A percentile compares a stretch with the other conserved stretches of the same genome.
These are phyloP conservation scores for Aegithalos caudatus DNA, from an alignment of 2,113 vertebrate genomes.

Conservation along the genomic window DNA sequence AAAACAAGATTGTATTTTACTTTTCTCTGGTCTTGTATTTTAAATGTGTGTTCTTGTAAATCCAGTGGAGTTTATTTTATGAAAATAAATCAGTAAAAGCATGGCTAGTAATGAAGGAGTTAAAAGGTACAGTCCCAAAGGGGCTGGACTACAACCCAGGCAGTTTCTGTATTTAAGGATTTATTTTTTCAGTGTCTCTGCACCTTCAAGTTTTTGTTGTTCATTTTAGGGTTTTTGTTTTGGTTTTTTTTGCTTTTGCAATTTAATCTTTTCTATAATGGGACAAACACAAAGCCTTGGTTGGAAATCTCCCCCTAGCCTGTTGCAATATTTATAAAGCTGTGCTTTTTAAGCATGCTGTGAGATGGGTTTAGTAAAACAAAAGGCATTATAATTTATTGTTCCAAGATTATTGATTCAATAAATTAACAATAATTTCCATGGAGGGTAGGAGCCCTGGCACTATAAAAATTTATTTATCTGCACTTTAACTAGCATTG, in stretches of 20 bases:
- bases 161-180: neutral
- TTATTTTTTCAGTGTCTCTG: constrained; percentile 1
- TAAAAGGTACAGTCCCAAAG: neutral
- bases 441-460: constrained; percentile 45
- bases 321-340: constrained; percentile 68
- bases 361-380: constrained; percentile 67
- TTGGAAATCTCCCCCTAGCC: constrained; percentile 27
- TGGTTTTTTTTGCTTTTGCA: neutral
- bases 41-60: neutral
- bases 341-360: constrained; percentile 46
- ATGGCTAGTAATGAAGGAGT: neutral
- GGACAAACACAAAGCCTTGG: constrained; percentile 45
- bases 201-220: neutral
- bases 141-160: neutral
- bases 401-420: constrained; percentile 74
- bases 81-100: neutral
- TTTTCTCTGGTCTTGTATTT: no score
- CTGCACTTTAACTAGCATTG: constrained; percentile 63
- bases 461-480: constrained; percentile 71
- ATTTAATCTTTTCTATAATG: constrained; percentile 49
- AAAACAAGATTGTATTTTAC: no score
- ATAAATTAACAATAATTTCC: constrained; percentile 76
- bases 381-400: constrained; percentile 74
- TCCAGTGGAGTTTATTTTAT: neutral
- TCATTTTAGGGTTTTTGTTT: neutral